Evolutionary conservation across 2,888 invertebrate genomes (phyloP).

Genomic region (Limnephilus auricula): DNA sequence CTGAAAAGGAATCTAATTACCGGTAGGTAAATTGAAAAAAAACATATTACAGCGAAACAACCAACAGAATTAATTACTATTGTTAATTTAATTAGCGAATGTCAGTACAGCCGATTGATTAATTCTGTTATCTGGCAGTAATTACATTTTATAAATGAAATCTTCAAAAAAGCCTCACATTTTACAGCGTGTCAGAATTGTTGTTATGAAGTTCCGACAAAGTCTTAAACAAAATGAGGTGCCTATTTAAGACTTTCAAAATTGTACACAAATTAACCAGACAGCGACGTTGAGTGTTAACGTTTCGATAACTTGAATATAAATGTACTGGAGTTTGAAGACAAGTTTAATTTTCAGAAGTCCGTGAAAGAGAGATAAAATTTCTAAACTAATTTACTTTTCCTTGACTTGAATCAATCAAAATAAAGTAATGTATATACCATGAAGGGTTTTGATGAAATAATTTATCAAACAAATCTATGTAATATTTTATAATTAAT

Average conservation of each 20-base stretch:
- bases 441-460: too few relatives aligned
- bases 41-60: background rate
- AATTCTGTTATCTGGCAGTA: background rate
- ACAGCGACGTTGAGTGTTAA: background rate
- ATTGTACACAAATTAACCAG: background rate
- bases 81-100: background rate
- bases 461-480: too few relatives aligned
- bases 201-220: background rate
- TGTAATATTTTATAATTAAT: too few relatives aligned
- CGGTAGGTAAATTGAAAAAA: background rate
- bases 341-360: background rate
- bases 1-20: background rate
- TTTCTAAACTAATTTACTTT: background rate
- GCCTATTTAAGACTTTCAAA: background rate
- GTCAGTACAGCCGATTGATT: background rate
- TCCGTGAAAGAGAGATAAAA: background rate
- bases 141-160: background rate
- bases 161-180: background rate
- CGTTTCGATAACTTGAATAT: too few relatives aligned
- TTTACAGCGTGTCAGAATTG: background rate
- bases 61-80: background rate
- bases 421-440: too few relatives aligned
- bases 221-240: background rate
- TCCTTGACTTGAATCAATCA: too few relatives aligned
- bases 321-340: background rate